A percentile compares a stretch with the other conserved stretches of the same genome.
These are phyloP conservation scores for Gallinago stenura DNA, from an alignment of 2,797 vertebrate species.

Conservation along the genomic window DNA sequence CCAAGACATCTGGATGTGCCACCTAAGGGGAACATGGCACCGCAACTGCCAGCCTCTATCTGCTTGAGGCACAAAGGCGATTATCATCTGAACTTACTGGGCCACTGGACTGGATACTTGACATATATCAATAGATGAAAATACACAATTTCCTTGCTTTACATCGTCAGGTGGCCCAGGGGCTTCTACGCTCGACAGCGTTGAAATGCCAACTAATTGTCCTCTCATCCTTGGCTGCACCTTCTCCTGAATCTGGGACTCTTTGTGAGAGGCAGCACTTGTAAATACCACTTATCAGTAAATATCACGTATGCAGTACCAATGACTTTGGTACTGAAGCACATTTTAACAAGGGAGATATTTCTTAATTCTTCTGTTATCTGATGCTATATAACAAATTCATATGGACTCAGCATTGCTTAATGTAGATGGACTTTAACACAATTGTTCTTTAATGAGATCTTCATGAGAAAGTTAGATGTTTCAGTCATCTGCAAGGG, in stretches of 20 bases:
- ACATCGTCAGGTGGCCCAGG: neutral
- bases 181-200: neutral
- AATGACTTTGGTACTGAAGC: neutral
- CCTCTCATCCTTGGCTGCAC: neutral
- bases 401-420: neutral
- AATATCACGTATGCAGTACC: too few species aligned
- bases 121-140: neutral
- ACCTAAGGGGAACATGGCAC: rapidly evolving
- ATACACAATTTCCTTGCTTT: neutral
- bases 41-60: neutral
- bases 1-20: neutral
- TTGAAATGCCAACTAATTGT: neutral
- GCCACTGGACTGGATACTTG: neutral
- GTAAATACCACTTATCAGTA: neutral
- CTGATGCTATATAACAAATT: neutral
- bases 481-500: neutral
- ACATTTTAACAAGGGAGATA: neutral
- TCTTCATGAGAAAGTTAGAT: neutral
- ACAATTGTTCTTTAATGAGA: neutral
- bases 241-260: neutral
- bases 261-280: neutral
- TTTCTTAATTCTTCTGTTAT: neutral
- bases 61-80: neutral
- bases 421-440: neutral
- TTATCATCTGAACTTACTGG: neutral